A percentile compares a stretch with the other conserved stretches of the same genome.
Evolutionary conservation across 1,140 invertebrate genomes (phyloP).

Genomic region (Drosophila grimshawi): DNA sequence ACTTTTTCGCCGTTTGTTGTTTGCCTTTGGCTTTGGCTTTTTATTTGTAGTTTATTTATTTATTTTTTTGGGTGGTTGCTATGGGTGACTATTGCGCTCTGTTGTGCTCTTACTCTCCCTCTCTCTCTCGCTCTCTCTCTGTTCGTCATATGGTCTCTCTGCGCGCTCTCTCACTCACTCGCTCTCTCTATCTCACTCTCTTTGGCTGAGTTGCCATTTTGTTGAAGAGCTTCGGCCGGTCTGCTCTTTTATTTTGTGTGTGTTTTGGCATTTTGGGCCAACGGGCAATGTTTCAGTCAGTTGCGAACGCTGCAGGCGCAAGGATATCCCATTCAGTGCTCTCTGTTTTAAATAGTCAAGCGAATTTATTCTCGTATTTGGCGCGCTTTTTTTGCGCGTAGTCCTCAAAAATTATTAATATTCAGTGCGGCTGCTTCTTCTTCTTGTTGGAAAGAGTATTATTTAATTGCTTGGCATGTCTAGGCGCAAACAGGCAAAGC

Average conservation of each 20-base stretch:
- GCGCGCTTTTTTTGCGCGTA: constrained; percentile 59
- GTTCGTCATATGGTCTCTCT: not conserved
- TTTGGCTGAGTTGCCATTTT: constrained; percentile 55
- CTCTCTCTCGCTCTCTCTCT: not conserved
- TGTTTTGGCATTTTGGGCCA: constrained; percentile 65
- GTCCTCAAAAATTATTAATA: constrained; percentile 15
- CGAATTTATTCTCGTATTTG: constrained; percentile 52
- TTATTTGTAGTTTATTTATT: not conserved
- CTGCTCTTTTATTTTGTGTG: constrained; percentile 22
- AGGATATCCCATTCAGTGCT: constrained; percentile 60
- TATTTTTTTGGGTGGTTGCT: constrained; percentile 46
- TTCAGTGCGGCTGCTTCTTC: constrained; percentile 6
- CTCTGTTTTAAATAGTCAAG: not conserved
- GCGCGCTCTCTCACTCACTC: constrained; percentile 3
- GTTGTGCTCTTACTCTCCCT: constrained; percentile 2
- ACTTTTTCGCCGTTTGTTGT: constrained; percentile 11
- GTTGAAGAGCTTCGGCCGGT: constrained; percentile 64
- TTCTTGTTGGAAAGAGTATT: not conserved
- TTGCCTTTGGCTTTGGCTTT: not conserved
- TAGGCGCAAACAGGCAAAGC: constrained; percentile 82
- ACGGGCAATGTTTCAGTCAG: constrained; percentile 65
- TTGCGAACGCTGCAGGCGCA: constrained; percentile 78
- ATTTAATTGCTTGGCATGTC: constrained; percentile 59
- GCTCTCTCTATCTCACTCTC: not conserved
- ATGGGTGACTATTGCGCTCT: constrained; percentile 56